phyloP scores from a whole-genome alignment of 2,113 vertebrate species.

The Pleuronectes platessa region DNA sequence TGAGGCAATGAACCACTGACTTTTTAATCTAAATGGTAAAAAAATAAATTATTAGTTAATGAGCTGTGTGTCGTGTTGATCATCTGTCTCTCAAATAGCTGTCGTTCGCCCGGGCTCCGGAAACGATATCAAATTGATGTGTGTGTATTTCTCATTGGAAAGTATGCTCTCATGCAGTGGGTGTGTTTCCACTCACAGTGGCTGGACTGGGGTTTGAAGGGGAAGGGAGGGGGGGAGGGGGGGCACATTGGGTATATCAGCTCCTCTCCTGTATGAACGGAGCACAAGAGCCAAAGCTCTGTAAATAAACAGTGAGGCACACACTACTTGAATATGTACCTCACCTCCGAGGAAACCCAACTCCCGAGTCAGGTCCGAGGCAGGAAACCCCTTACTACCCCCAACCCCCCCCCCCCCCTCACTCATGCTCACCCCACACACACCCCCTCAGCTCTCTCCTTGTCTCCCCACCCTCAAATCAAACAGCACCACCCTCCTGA shows the following conservation, averaged over 20 bases:
- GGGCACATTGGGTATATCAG: constrained; percentile 1
- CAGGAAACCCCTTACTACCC: constrained; percentile 60
- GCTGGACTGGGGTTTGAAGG: constrained; percentile 23
- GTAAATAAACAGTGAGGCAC: constrained; percentile 73
- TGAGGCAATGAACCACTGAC: constrained; percentile 81
- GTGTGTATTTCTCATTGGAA: constrained; percentile 44
- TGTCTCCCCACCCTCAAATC: constrained; percentile 60
- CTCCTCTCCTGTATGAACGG: constrained; percentile 38
- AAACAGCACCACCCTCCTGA: constrained; percentile 57
- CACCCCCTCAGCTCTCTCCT: constrained; percentile 12
- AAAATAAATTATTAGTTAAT: constrained; percentile 85
- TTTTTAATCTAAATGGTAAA: constrained; percentile 83
- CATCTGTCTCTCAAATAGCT: constrained; percentile 52
- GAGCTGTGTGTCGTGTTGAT: constrained; percentile 66
- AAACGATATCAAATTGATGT: constrained; percentile 44
- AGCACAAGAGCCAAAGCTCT: constrained; percentile 59
- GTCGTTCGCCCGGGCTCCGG: constrained; percentile 34
- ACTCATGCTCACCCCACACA: neutral
- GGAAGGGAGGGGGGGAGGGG: neutral
- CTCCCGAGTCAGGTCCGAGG: constrained; percentile 48
- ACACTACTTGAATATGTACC: constrained; percentile 48
- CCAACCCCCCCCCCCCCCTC: neutral
- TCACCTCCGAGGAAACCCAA: constrained; percentile 70
- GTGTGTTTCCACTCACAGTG: constrained; percentile 67
- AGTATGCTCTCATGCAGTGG: constrained; percentile 33